Percentiles rank a stretch among this genome's conserved stretches.
phyloP scores from a whole-genome alignment of 2,797 vertebrate species.

The Urophycis tenuis region DNA sequence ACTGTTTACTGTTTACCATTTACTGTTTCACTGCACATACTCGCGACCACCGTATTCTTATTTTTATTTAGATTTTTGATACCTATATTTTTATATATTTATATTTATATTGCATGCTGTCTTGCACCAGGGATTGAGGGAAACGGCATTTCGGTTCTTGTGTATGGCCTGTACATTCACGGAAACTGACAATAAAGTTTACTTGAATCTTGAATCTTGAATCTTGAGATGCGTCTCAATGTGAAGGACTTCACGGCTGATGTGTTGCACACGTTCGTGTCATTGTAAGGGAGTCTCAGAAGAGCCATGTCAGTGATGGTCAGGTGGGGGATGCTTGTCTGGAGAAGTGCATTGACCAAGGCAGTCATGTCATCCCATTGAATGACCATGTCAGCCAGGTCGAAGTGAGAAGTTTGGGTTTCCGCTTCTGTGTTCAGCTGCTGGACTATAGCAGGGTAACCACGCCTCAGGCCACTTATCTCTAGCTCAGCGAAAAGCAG shows the following conservation, averaged over 20 bases:
- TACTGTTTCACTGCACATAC: no score
- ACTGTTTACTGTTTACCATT: no score
- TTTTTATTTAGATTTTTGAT: no score
- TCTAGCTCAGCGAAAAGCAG: constrained; percentile 68
- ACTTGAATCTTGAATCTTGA: no score
- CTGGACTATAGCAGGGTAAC: constrained; percentile 24
- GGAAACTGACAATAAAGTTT: no score
- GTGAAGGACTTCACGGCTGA: constrained; percentile 59
- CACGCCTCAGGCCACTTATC: constrained; percentile 62
- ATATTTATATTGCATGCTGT: no score
- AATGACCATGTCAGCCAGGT: constrained; percentile 61
- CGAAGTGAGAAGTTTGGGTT: constrained; percentile 63
- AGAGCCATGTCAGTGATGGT: constrained; percentile 20
- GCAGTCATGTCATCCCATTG: constrained; percentile 59
- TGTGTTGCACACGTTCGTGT: rapidly evolving
- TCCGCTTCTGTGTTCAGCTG: constrained; percentile 40
- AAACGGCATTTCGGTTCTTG: no score
- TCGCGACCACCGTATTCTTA: no score
- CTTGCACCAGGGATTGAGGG: no score
- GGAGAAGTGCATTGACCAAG: constrained; percentile 58
- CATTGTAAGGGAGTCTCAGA: rapidly evolving
- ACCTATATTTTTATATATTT: no score
- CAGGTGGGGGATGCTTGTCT: constrained; percentile 59
- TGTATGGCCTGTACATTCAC: no score
- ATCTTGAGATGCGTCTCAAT: constrained; percentile 37